phyloP scores from a whole-genome alignment of 2,888 invertebrate species.

The Oasisia sp. region DNA sequence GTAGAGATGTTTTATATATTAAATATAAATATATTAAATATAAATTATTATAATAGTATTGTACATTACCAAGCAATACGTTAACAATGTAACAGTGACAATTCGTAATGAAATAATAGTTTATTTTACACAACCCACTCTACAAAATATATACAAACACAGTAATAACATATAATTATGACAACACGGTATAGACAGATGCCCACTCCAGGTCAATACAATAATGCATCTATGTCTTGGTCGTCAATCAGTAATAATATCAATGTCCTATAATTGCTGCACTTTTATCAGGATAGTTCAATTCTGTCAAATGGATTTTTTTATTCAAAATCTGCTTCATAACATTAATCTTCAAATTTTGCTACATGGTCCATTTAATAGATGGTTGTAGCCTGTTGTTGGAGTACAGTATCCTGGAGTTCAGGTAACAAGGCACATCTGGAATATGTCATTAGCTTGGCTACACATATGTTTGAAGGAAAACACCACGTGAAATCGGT shows the following conservation, averaged over 20 bases:
- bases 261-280: not conserved
- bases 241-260: not conserved
- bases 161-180: not conserved
- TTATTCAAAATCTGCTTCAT: too few species aligned
- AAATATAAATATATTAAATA: too few species aligned
- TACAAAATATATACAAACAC: constrained; percentile 2
- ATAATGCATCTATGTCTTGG: not conserved
- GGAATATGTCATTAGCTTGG: not conserved
- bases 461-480: not conserved
- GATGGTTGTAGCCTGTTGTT: too few species aligned
- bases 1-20: too few species aligned
- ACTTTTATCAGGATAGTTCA: too few species aligned
- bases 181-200: not conserved
- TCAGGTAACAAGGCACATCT: too few species aligned
- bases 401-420: too few species aligned
- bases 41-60: too few species aligned
- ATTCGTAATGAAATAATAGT: not conserved
- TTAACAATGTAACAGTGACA: not conserved
- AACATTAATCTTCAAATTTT: too few species aligned
- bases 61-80: not conserved
- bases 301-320: too few species aligned
- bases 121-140: not conserved
- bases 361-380: too few species aligned
- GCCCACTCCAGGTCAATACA: not conserved
- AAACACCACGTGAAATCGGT: not conserved